phyloP scores from a whole-genome alignment of 2,888 invertebrate species.

The Autographa gamma region DNA sequence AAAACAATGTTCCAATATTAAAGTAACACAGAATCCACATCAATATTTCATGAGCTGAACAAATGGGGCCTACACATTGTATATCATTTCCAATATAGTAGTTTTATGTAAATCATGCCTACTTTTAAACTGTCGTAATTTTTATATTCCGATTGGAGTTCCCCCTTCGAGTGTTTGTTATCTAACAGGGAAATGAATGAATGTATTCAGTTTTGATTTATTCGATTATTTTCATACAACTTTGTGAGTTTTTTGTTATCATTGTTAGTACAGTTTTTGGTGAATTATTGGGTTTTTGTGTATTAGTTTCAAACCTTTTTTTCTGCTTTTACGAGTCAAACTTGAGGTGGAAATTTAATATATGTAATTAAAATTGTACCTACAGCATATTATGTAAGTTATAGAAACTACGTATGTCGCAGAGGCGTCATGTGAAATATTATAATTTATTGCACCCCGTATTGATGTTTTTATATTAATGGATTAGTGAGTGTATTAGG shows the following conservation, averaged over 20 bases:
- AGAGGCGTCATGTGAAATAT: too few relatives aligned
- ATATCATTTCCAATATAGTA: conserved; percentile 86
- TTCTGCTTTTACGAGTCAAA: too few relatives aligned
- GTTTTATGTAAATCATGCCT: conserved; percentile 87
- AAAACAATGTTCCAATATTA: conserved; percentile 30
- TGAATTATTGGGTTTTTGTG: conserved; percentile 28
- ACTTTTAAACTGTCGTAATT: conserved; percentile 89
- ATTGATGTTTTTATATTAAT: too few relatives aligned
- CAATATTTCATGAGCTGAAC: conserved; percentile 74
- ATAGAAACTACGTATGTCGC: too few relatives aligned
- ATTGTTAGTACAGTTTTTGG: conserved; percentile 49
- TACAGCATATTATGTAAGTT: too few relatives aligned
- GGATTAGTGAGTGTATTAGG: too few relatives aligned
- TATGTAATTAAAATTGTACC: too few relatives aligned
- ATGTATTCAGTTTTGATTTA: conserved; percentile 86
- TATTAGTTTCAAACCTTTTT: neutral
- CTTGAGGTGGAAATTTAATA: too few relatives aligned
- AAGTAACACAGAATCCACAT: conserved; percentile 46
- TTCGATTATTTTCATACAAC: conserved; percentile 70
- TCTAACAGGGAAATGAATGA: conserved; percentile 82
- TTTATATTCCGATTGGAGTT: conserved; percentile 86
- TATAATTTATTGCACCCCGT: too few relatives aligned
- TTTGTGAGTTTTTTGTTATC: conserved; percentile 61
- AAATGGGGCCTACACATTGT: conserved; percentile 74
- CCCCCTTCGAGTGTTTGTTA: conserved; percentile 85